Conservation (phyloP, 2,888 invertebrate species). For the Mimachlamys varia region DNA sequence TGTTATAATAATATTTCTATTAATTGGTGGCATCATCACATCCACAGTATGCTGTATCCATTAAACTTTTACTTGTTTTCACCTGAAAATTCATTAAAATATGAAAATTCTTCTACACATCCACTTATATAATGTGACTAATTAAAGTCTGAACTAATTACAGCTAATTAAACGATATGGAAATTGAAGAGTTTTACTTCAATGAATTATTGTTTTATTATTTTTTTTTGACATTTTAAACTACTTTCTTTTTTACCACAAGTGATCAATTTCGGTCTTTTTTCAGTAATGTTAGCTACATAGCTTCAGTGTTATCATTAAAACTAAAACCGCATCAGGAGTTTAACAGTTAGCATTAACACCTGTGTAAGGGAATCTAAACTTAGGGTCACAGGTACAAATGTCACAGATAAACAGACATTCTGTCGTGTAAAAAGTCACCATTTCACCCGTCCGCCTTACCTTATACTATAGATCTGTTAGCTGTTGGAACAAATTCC, state of each 20-base stretch:
- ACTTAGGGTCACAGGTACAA: background rate
- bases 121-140: too few relatives aligned
- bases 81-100: background rate
- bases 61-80: background rate
- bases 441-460: background rate
- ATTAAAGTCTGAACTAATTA: too few relatives aligned
- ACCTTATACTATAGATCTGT: constrained; percentile 1
- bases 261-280: background rate
- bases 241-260: background rate
- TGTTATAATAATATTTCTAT: background rate
- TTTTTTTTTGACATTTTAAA: background rate
- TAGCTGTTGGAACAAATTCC: background rate
- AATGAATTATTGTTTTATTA: background rate
- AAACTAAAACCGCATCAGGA: background rate
- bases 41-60: too few relatives aligned
- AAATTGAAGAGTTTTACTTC: background rate
- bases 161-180: too few relatives aligned
- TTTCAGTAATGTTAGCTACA: background rate
- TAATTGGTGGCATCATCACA: too few relatives aligned
- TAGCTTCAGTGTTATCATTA: background rate
- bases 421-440: constrained; percentile 7
- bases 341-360: background rate
- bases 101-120: too few relatives aligned
- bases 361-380: background rate
- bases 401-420: background rate